Percentiles rank a stretch among this genome's conserved stretches.
These are phyloP conservation scores for Hypena proboscidalis DNA, from an alignment of 2,888 invertebrate genomes.

Conservation along the genomic window DNA sequence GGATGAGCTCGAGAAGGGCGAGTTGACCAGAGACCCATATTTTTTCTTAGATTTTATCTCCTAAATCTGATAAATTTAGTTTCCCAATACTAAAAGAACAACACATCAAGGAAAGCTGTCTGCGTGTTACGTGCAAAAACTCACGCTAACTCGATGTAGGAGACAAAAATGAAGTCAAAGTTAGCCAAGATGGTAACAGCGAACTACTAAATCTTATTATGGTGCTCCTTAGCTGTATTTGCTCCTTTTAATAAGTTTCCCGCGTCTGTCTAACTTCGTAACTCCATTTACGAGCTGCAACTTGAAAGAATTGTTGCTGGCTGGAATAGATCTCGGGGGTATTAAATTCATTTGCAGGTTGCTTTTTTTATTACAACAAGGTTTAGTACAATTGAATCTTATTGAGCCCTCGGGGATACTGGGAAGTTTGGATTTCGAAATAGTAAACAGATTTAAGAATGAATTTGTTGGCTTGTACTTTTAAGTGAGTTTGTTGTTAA, in stretches of 20 bases:
- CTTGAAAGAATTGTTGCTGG: slow-evolving; percentile 38
- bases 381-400: slow-evolving; percentile 2
- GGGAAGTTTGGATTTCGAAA: too few species aligned
- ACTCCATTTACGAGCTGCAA: slow-evolving; percentile 38
- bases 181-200: slow-evolving; percentile 27
- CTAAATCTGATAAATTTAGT: too few species aligned
- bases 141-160: slow-evolving; percentile 17
- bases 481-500: too few species aligned
- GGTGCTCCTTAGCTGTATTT: slow-evolving; percentile 29
- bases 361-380: slow-evolving; percentile 1
- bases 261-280: slow-evolving; percentile 30
- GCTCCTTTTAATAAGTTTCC: slow-evolving; percentile 41
- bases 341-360: slow-evolving; percentile 26
- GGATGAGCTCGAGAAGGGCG: too few species aligned
- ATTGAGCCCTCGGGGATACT: neutral
- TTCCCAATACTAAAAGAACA: too few species aligned
- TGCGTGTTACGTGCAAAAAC: neutral
- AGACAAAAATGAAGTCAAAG: slow-evolving; percentile 31
- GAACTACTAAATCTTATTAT: slow-evolving; percentile 42
- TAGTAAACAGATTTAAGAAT: too few species aligned
- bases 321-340: slow-evolving; percentile 22
- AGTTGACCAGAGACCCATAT: too few species aligned
- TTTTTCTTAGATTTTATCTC: too few species aligned
- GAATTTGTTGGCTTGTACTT: too few species aligned
- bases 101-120: too few species aligned